A percentile compares a stretch with the other conserved stretches of the same genome.
These are phyloP conservation scores for Carassius carassius DNA, from an alignment of 2,113 vertebrate species.

Conservation along the genomic window DNA sequence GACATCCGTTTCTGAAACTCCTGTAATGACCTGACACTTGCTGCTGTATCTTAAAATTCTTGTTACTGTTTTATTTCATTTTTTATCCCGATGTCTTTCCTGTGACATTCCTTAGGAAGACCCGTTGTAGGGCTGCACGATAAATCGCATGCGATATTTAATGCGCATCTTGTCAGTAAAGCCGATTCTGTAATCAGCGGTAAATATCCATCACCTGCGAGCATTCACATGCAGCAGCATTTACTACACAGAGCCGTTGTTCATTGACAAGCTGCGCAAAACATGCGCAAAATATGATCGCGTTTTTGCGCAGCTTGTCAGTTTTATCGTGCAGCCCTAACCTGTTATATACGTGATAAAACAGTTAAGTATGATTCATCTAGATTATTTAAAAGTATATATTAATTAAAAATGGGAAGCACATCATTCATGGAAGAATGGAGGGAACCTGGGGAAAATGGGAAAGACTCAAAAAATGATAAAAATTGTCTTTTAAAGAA, in stretches of 20 bases:
- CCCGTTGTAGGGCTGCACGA: background rate
- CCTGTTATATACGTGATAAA: conserved; percentile 64
- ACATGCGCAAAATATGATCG: too few relatives aligned
- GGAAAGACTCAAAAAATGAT: background rate
- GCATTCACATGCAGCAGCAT: too few relatives aligned
- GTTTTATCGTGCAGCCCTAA: background rate
- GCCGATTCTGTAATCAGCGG: too few relatives aligned
- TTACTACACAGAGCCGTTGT: too few relatives aligned
- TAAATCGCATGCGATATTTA: too few relatives aligned
- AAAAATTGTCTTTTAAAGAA: background rate
- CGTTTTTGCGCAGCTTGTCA: too few relatives aligned
- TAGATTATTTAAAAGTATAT: conserved; percentile 68
- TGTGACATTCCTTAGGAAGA: conserved; percentile 68
- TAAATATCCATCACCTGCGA: too few relatives aligned
- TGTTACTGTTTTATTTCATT: conserved; percentile 48
- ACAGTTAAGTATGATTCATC: conserved; percentile 68
- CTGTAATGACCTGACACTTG: background rate
- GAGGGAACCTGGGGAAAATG: background rate
- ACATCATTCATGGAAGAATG: background rate
- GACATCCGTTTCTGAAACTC: background rate
- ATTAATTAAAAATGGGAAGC: conserved; percentile 62
- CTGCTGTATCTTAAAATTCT: conserved; percentile 33
- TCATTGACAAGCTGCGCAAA: too few relatives aligned
- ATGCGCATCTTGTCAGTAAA: too few relatives aligned
- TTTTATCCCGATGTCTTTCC: conserved; percentile 56